Evolutionary conservation across 2,888 invertebrate species (phyloP).

Genomic region (Ophioninae sp.): DNA sequence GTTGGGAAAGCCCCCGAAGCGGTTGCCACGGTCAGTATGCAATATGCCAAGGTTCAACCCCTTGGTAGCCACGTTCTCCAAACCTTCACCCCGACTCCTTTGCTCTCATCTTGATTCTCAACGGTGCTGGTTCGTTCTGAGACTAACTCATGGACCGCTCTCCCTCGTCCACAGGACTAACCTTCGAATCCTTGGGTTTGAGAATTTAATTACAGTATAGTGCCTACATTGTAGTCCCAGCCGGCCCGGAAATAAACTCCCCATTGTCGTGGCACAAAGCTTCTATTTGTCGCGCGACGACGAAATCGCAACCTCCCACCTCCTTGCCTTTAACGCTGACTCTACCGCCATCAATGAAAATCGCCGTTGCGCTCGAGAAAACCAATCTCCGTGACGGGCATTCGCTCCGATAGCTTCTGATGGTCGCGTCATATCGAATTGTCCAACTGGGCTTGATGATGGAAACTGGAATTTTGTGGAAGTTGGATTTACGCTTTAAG

Average conservation of each 20-base stretch:
- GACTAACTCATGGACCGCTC: constrained; percentile 49
- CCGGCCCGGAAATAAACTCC: constrained; percentile 81
- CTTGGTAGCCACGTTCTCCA: constrained; percentile 59
- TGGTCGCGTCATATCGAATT: neutral
- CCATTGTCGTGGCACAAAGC: constrained; percentile 80
- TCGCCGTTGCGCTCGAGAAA: constrained; percentile 34
- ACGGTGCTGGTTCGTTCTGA: constrained; percentile 50
- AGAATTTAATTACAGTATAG: constrained; percentile 81
- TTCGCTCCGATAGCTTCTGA: constrained; percentile 17
- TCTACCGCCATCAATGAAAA: constrained; percentile 7
- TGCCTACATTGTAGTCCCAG: constrained; percentile 81
- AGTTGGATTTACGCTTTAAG: neutral
- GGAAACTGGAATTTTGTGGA: neutral
- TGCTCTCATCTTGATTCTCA: constrained; percentile 56
- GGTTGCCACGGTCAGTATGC: constrained; percentile 77
- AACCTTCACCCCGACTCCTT: constrained; percentile 2
- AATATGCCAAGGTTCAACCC: constrained; percentile 79
- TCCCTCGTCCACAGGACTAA: constrained; percentile 65
- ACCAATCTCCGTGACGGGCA: constrained; percentile 4
- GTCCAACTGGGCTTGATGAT: neutral
- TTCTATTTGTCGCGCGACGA: constrained; percentile 78
- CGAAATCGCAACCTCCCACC: constrained; percentile 51
- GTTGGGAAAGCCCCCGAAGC: constrained; percentile 67
- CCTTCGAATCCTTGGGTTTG: constrained; percentile 79
- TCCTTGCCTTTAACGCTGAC: constrained; percentile 41